Evolutionary conservation across 2,797 vertebrate genomes (phyloP).

Genomic region (Apogon talboti): DNA sequence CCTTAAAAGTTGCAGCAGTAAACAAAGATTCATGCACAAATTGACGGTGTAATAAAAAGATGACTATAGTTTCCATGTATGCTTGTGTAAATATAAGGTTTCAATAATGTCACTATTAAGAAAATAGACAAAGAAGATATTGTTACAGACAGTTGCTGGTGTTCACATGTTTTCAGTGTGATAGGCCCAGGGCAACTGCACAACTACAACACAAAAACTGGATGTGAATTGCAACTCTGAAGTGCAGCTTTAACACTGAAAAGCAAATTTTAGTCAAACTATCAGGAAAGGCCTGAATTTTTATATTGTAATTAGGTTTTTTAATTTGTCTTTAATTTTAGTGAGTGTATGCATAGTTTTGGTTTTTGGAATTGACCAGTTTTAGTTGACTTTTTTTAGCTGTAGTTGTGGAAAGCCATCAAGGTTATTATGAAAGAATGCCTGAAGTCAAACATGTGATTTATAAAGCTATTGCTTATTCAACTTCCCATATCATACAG

Average conservation of each 20-base stretch:
- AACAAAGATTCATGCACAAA: background rate
- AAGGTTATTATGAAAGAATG: no score
- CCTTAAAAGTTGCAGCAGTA: background rate
- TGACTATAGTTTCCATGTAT: background rate
- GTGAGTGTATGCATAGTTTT: no score
- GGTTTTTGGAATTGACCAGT: no score
- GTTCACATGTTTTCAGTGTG: slow-evolving; percentile 73
- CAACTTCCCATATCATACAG: no score
- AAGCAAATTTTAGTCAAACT: background rate
- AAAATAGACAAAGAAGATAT: slow-evolving; percentile 58
- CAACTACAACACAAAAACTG: background rate
- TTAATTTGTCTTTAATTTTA: no score
- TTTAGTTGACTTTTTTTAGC: no score
- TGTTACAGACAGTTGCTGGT: slow-evolving; percentile 55
- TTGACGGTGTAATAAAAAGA: background rate
- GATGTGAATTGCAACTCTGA: background rate
- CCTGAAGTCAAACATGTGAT: no score
- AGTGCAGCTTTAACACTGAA: background rate
- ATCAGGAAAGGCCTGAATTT: no score
- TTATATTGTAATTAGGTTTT: no score
- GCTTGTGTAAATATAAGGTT: background rate
- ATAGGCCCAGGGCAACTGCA: slow-evolving; percentile 60
- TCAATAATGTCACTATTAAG: background rate
- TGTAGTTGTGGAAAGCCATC: no score
- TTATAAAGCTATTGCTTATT: no score